A percentile compares a stretch with the other conserved stretches of the same genome.
These are phyloP conservation scores for Porites lutea DNA, from an alignment of 64 coral and sea anemone species.

Conservation along the genomic window DNA sequence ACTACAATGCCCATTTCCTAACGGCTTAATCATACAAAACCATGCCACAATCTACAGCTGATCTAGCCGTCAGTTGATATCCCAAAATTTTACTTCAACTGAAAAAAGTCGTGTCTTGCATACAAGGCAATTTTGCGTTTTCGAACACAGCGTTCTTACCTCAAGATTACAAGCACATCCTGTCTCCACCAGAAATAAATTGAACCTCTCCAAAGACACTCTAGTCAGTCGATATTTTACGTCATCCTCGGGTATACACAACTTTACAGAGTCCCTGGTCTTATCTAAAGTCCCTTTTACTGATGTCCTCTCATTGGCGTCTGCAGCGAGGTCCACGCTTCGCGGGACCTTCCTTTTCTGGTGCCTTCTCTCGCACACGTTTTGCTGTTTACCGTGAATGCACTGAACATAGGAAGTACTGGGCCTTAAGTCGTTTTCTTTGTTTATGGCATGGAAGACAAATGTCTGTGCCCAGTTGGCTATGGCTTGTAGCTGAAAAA, in stretches of 20 bases:
- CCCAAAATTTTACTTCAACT: neutral
- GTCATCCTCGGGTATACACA: slow-evolving; percentile 93
- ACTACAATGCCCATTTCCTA: too few species aligned
- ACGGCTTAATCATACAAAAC: too few species aligned
- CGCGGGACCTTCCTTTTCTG: neutral
- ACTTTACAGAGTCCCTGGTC: neutral
- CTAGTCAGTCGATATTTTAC: slow-evolving; percentile 93
- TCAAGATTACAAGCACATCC: slow-evolving; percentile 91
- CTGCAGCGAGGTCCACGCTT: neutral
- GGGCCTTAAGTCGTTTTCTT: slow-evolving; percentile 85
- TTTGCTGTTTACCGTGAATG: slow-evolving; percentile 87
- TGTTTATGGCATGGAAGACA: slow-evolving; percentile 87
- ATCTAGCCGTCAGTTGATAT: too few species aligned
- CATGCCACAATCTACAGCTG: too few species aligned
- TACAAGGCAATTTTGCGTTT: too few species aligned
- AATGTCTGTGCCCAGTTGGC: slow-evolving; percentile 94
- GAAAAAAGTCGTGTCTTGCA: neutral
- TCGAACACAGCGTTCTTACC: slow-evolving; percentile 22
- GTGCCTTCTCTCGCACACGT: slow-evolving; percentile 63
- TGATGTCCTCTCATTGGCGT: slow-evolving; percentile 1
- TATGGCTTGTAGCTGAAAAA: slow-evolving; percentile 51
- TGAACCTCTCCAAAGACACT: slow-evolving; percentile 85
- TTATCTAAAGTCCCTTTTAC: slow-evolving; percentile 46
- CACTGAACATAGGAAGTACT: slow-evolving; percentile 75
- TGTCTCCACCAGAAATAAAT: slow-evolving; percentile 92